Evolutionary conservation across 2,113 vertebrate species (phyloP).

Genomic region (Gopherus evgoodei): DNA sequence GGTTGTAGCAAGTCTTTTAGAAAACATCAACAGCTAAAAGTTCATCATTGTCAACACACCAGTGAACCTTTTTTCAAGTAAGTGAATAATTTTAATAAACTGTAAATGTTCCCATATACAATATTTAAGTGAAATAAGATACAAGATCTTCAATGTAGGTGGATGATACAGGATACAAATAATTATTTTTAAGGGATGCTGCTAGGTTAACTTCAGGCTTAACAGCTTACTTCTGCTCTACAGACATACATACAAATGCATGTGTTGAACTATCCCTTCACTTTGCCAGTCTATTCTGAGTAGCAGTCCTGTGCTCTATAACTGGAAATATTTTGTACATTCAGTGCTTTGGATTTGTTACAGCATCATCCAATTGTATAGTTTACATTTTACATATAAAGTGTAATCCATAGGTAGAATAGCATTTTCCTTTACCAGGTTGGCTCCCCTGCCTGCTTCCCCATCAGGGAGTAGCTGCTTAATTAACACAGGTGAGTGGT

Average conservation of each 20-base stretch:
- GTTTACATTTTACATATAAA: neutral
- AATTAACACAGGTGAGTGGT: neutral
- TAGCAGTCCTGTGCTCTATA: neutral
- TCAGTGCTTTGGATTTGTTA: neutral
- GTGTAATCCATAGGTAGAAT: neutral
- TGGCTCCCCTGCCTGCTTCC: neutral
- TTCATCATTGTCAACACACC: slow-evolving; percentile 86
- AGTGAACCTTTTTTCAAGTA: slow-evolving; percentile 84
- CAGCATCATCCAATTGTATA: neutral
- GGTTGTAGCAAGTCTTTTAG: slow-evolving; percentile 87
- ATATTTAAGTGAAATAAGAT: neutral
- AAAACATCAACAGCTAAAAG: slow-evolving; percentile 90
- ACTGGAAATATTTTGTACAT: neutral
- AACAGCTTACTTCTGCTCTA: neutral
- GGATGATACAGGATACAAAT: neutral
- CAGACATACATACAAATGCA: neutral
- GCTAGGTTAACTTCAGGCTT: neutral
- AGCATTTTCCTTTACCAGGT: neutral
- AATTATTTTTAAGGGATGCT: neutral
- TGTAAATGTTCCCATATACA: neutral
- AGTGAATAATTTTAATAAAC: slow-evolving; percentile 63
- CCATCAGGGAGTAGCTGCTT: neutral
- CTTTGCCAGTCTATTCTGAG: neutral
- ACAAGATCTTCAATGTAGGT: neutral
- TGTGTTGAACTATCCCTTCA: neutral